phyloP scores from a whole-genome alignment of 2,888 invertebrate genomes.

The Tridacna gigas region DNA sequence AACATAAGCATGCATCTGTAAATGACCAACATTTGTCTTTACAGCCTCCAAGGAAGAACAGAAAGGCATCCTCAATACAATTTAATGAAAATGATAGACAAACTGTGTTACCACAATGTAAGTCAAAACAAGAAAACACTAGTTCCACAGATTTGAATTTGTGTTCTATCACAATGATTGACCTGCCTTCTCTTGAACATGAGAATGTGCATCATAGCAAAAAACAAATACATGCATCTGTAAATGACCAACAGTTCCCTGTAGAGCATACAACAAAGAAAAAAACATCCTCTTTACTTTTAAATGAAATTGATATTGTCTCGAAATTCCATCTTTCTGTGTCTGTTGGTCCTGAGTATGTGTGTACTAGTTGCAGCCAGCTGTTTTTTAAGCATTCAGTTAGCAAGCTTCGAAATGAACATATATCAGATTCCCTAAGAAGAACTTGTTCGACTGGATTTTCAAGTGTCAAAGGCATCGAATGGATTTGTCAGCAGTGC shows the following conservation, averaged over 20 bases:
- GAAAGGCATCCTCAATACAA: not conserved
- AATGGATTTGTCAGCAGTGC: slow-evolving; percentile 39
- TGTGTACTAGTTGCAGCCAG: slow-evolving; percentile 30
- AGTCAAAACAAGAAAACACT: too few relatives aligned
- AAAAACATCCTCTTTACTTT: not conserved
- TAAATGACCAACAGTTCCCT: not conserved
- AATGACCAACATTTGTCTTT: not conserved
- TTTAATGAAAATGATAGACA: too few relatives aligned
- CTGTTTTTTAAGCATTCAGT: slow-evolving; percentile 38
- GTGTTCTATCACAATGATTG: not conserved
- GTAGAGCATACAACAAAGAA: not conserved
- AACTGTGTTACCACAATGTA: too few relatives aligned
- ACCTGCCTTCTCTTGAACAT: not conserved
- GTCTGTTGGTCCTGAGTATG: slow-evolving; percentile 31
- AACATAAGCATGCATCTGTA: too few relatives aligned
- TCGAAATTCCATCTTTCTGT: slow-evolving; percentile 16
- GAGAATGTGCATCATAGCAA: not conserved
- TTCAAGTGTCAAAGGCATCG: slow-evolving; percentile 18
- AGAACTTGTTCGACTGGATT: not conserved
- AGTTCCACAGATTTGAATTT: too few relatives aligned
- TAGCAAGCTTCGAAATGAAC: not conserved
- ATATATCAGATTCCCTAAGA: not conserved
- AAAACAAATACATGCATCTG: not conserved
- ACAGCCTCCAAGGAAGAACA: not conserved
- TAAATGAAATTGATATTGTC: slow-evolving; percentile 10